Conservation (phyloP, 1,140 invertebrate genomes). For the Phenacoccus solenopsis region DNA sequence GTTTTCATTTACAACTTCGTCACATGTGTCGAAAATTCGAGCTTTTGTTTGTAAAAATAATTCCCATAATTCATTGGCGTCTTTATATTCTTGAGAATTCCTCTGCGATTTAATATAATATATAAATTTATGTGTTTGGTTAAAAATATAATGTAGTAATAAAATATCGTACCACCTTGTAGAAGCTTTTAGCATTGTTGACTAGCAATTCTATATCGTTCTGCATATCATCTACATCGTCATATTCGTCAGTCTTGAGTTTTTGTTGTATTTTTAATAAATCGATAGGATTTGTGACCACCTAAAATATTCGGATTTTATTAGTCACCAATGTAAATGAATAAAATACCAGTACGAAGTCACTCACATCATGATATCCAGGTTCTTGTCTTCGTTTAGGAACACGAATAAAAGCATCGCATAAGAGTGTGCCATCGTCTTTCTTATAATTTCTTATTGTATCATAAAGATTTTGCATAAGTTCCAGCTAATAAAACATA, state of each 20-base stretch:
- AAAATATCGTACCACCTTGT: constrained; percentile 47
- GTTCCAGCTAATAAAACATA: constrained; percentile 48
- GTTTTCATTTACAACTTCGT: constrained; percentile 35
- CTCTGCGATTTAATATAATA: constrained; percentile 36
- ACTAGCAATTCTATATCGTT: constrained; percentile 76
- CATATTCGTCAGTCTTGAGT: constrained; percentile 87
- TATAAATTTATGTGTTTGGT: background rate
- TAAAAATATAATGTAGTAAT: background rate
- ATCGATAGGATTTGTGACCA: constrained; percentile 86
- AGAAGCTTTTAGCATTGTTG: constrained; percentile 85
- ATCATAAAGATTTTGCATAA: constrained; percentile 87
- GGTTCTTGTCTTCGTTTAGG: constrained; percentile 84
- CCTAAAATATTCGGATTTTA: constrained; percentile 39
- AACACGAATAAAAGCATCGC: constrained; percentile 87
- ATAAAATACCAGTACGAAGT: background rate
- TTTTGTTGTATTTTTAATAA: constrained; percentile 89
- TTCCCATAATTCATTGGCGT: constrained; percentile 83
- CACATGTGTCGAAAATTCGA: constrained; percentile 31
- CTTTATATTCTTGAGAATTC: constrained; percentile 73
- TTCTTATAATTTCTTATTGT: constrained; percentile 80
- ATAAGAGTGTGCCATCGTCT: constrained; percentile 77
- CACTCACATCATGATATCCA: constrained; percentile 61
- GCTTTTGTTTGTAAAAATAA: constrained; percentile 50
- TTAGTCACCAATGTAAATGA: background rate
- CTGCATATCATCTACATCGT: constrained; percentile 75